A percentile compares a stretch with the other conserved stretches of the same genome.
Conservation (phyloP, 2,113 vertebrate genomes). For the Aphyosemion australe region DNA sequence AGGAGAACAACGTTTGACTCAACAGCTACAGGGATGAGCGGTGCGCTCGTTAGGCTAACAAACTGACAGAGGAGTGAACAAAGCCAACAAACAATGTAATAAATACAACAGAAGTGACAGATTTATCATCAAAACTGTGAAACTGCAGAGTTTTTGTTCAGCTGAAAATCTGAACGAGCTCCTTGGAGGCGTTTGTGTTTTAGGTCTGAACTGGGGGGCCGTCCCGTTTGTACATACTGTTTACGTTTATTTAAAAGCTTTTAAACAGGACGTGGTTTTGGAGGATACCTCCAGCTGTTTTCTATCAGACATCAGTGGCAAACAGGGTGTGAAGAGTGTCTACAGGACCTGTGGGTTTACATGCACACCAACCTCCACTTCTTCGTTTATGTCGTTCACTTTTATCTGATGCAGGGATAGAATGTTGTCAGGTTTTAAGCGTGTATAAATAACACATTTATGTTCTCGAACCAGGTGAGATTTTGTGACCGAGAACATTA, state of each 20-base stretch:
- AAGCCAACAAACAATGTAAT: constrained; percentile 24
- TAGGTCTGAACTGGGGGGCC: constrained; percentile 41
- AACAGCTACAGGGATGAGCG: constrained; percentile 10
- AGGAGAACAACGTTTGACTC: constrained; percentile 5
- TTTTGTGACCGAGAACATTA: no score
- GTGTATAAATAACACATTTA: no score
- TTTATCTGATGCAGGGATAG: no score
- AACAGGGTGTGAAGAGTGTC: constrained; percentile 74
- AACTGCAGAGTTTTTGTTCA: no score
- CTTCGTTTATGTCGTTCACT: neutral
- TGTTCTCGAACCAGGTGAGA: no score
- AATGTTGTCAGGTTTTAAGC: no score
- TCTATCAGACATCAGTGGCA: constrained; percentile 41
- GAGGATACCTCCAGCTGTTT: constrained; percentile 39
- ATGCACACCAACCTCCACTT: constrained; percentile 24
- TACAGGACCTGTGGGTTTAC: constrained; percentile 52
- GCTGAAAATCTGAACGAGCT: no score
- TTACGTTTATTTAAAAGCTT: constrained; percentile 73
- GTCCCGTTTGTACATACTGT: constrained; percentile 76
- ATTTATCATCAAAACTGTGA: constrained; percentile 28
- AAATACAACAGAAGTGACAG: constrained; percentile 23
- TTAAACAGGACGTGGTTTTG: constrained; percentile 31
- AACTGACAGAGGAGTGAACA: constrained; percentile 20
- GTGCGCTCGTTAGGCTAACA: constrained; percentile 15
- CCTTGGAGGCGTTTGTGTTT: constrained; percentile 1